Percentiles rank a stretch among this genome's conserved stretches.
Conservation (phyloP, 1,140 invertebrate genomes). For the Philopotamus ludificatus region DNA sequence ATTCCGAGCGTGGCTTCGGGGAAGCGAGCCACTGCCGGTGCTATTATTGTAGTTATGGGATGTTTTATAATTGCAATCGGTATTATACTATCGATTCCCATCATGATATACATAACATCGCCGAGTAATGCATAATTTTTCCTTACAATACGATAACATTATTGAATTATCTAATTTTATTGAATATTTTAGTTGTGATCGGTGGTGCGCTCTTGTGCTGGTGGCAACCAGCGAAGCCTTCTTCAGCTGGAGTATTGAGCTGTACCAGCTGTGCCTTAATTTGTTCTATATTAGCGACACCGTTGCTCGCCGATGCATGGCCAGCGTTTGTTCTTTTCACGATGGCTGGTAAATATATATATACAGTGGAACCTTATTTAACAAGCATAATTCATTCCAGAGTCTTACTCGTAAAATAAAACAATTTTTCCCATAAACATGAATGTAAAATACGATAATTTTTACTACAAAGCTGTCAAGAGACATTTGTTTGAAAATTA, state of each 20-base stretch:
- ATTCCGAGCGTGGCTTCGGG: constrained; percentile 45
- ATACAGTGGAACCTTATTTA: too few relatives aligned
- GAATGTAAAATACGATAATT: not conserved
- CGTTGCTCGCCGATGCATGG: constrained; percentile 53
- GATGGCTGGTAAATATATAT: constrained; percentile 48
- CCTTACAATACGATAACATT: not conserved
- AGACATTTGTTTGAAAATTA: too few relatives aligned
- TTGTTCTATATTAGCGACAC: constrained; percentile 49
- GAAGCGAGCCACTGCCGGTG: constrained; percentile 45
- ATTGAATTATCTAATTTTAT: not conserved
- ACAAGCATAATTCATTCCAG: too few relatives aligned
- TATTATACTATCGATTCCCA: constrained; percentile 38
- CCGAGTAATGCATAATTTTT: constrained; percentile 26
- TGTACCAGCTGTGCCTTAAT: constrained; percentile 32
- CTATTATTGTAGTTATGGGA: constrained; percentile 45
- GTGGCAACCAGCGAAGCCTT: constrained; percentile 50
- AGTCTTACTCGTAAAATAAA: too few relatives aligned
- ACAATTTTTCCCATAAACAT: too few relatives aligned
- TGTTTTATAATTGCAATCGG: constrained; percentile 48
- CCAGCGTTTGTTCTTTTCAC: constrained; percentile 54
- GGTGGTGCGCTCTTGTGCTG: constrained; percentile 46
- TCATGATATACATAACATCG: constrained; percentile 26
- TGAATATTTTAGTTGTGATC: constrained; percentile 47
- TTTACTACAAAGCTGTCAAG: too few relatives aligned
- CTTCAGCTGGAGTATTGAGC: constrained; percentile 6